Conservation (phyloP, 2,113 vertebrate species). For the Peromyscus californicus region DNA sequence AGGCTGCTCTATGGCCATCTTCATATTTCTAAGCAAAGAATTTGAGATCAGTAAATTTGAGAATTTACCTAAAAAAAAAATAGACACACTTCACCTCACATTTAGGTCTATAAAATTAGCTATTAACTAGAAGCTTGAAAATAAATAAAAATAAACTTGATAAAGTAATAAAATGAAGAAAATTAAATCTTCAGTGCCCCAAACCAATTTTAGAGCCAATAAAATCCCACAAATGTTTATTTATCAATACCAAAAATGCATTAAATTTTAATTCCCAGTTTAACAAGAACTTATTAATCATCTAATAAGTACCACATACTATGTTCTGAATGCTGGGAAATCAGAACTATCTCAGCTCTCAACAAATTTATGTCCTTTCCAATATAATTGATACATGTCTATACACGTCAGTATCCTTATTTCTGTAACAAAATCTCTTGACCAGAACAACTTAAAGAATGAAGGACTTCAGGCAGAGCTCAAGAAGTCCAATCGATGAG, state of each 20-base stretch:
- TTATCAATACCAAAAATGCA: not conserved
- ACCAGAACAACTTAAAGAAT: not conserved
- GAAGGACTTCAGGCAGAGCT: not conserved
- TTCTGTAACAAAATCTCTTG: not conserved
- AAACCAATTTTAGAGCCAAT: not conserved
- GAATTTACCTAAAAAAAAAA: not conserved
- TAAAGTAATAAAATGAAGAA: not conserved
- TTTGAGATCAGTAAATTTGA: not conserved
- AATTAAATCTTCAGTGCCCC: not conserved
- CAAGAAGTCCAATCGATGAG: too few species aligned
- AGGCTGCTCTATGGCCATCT: not conserved
- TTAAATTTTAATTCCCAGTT: not conserved
- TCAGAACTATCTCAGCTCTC: not conserved
- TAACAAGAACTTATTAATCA: conserved; percentile 3
- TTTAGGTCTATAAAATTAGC: not conserved
- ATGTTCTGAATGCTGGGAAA: not conserved
- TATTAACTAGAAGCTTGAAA: not conserved
- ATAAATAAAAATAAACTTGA: not conserved
- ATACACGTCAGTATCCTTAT: not conserved
- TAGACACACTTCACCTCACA: too few species aligned
- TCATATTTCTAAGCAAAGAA: not conserved
- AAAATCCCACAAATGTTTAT: not conserved
- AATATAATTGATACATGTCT: not conserved
- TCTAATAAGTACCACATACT: not conserved
- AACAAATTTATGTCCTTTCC: not conserved